A percentile compares a stretch with the other conserved stretches of the same genome.
phyloP scores from a whole-genome alignment of 2,113 vertebrate species.

The Malurus elegans region DNA sequence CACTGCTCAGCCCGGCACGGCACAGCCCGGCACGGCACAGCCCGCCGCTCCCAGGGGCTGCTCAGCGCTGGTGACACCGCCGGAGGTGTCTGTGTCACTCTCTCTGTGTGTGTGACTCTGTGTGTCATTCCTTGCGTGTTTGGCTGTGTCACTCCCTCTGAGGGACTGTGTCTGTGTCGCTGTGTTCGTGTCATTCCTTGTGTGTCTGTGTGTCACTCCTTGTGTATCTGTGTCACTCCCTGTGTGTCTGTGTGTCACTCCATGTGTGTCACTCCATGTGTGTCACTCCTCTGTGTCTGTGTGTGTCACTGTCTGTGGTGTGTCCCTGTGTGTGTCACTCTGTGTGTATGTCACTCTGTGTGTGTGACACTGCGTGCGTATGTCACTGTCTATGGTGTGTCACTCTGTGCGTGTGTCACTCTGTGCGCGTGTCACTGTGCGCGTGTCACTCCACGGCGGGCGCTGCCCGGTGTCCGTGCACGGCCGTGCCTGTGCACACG shows the following conservation, averaged over 20 bases:
- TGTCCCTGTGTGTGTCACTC: too few species aligned
- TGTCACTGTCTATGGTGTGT: not conserved
- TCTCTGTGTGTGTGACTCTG: not conserved
- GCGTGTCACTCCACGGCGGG: not conserved
- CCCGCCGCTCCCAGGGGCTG: not conserved
- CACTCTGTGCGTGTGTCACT: not conserved
- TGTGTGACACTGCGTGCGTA: not conserved
- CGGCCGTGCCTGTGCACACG: not conserved
- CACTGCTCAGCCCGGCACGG: not conserved
- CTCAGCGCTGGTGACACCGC: not conserved
- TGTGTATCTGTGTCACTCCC: not conserved
- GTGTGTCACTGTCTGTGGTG: not conserved
- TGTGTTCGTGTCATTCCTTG: not conserved
- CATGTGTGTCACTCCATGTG: not conserved
- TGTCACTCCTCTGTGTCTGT: too few species aligned
- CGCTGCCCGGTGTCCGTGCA: not conserved
- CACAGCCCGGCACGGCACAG: not conserved
- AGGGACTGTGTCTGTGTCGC: not conserved
- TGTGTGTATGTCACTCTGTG: not conserved
- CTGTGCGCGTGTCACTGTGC: not conserved
- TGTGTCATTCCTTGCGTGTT: not conserved
- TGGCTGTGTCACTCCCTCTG: not conserved
- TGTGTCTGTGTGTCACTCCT: not conserved
- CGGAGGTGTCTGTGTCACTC: not conserved
- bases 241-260: not conserved